Base-by-base conservation (phyloP, 2,113 vertebrate species). In the Enhydra lutris region DNA sequence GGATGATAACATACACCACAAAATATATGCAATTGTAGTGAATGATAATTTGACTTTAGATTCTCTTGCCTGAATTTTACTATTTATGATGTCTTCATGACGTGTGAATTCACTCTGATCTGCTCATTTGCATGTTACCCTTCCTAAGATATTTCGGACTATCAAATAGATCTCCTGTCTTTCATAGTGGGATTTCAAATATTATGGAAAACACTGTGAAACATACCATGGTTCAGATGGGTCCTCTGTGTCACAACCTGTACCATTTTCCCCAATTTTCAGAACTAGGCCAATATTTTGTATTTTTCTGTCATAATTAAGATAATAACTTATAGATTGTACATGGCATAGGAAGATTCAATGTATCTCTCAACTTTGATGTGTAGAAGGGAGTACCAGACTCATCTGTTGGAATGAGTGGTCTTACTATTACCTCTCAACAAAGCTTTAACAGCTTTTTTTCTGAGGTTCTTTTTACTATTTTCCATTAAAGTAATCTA, bases 321-420 rank as follows among this genome's bases (percentile, higher is more conserved):
- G 2, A 18, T 7, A 89, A 42, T 34, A 52, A 73, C 47, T 63
- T 86, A 9, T 29, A 83, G 6, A 20, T 20, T 61, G 6, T 26
- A 23, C 24, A 13, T n/a, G 1, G 6, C 20, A 4, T 1, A 21
- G 1, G 14, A 0, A 50, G 31, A 50, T 21, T 63, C 17, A 13
- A 42, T 10, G 31, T 5, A 15, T 1, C 20, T 47, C 14, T 63
- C 3, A 80, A 23, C 7, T 71, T 3, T n/a, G 9, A 52, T 57
- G 4, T 50, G 23, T 11, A 74, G 45, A 52, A 18, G 31, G 55
- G 7, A 52, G 5, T 23, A 11, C 23, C 31, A 42, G 10, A 89
- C 13, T 34, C 24, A 15, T 14, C 6, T 76, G 7, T 59, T 24
- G 8, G 36, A 92, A 50, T 13, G 7, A 59, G 5, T 71, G 3